phyloP scores from a whole-genome alignment of 2,113 vertebrate genomes.

The Otis tarda region DNA sequence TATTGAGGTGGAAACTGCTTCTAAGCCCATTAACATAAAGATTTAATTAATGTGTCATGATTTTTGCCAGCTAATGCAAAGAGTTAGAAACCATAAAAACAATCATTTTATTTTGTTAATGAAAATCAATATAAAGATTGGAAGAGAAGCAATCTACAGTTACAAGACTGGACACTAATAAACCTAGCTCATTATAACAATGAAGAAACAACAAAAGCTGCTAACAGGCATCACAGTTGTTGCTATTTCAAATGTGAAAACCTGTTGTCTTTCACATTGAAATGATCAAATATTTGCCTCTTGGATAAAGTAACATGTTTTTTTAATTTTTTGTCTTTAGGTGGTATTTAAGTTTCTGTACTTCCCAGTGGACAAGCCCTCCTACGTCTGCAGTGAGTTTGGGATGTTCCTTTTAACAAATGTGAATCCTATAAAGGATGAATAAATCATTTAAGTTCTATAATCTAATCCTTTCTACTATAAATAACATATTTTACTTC shows the following conservation, averaged over 20 bases:
- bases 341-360: neutral
- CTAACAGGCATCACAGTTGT: neutral
- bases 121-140: slow-evolving; percentile 55
- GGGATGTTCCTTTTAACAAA: neutral
- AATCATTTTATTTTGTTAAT: slow-evolving; percentile 38
- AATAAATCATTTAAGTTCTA: neutral
- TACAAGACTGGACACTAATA: neutral
- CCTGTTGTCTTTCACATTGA: neutral
- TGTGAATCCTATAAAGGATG: neutral
- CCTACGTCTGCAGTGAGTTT: neutral
- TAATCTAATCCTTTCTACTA: neutral
- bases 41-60: slow-evolving; percentile 65
- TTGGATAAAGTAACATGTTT: neutral
- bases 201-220: neutral
- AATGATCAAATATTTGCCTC: neutral
- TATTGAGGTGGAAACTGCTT: slow-evolving; percentile 57
- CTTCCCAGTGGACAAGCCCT: neutral
- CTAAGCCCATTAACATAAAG: slow-evolving; percentile 59
- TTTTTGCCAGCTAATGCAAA: slow-evolving; percentile 43
- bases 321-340: neutral
- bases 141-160: slow-evolving; percentile 8
- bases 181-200: neutral
- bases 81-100: slow-evolving; percentile 40
- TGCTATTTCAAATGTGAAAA: neutral
- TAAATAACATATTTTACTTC: neutral